phyloP scores from a whole-genome alignment of 2,113 vertebrate species.

The Alethe diademata region DNA sequence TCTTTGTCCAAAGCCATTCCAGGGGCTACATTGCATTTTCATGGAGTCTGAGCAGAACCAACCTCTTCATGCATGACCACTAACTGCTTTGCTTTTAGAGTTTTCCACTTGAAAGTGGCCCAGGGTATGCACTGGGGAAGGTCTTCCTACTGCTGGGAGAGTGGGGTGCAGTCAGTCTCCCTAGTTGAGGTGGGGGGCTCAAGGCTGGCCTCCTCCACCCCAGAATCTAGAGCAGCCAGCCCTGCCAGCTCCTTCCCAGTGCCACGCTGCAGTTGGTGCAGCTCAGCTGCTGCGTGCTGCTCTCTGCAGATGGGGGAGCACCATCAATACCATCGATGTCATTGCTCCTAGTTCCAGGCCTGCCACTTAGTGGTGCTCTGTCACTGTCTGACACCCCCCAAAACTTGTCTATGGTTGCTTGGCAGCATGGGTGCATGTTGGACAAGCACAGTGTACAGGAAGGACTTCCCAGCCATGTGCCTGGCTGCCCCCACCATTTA shows the following conservation, averaged over 20 bases:
- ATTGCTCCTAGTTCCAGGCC: neutral
- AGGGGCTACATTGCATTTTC: accelerated
- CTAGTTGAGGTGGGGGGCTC: neutral
- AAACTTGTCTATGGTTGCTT: neutral
- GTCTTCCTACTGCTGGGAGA: neutral
- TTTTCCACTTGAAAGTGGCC: neutral
- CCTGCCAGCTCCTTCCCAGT: neutral
- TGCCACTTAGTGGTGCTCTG: neutral
- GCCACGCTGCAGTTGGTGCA: accelerated
- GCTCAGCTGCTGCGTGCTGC: neutral
- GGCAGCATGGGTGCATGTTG: neutral
- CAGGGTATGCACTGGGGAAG: neutral
- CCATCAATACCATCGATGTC: neutral
- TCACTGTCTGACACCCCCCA: neutral
- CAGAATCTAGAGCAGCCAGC: neutral
- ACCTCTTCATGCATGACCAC: neutral
- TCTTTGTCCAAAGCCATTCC: neutral
- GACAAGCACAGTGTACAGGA: neutral
- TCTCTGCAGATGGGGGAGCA: neutral
- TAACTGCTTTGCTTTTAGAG: neutral
- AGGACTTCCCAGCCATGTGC: accelerated
- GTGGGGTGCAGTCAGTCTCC: neutral
- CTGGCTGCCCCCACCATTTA: neutral
- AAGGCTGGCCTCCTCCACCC: neutral
- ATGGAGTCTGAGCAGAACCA: neutral